phyloP scores from a whole-genome alignment of 2,888 invertebrate species.

The Piscicola geometra region DNA sequence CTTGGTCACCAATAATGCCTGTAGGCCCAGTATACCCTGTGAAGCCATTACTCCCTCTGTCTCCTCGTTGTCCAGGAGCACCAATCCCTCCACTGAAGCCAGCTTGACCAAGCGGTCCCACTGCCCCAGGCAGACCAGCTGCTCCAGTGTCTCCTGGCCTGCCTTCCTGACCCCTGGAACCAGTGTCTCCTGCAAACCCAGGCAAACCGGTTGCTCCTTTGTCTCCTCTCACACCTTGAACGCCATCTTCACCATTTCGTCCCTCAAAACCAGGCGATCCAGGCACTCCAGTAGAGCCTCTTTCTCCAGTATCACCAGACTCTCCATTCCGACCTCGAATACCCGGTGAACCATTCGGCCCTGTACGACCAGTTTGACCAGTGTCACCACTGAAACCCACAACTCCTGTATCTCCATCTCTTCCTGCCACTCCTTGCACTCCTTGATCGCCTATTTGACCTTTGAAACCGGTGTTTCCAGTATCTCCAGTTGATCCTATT shows the following conservation, averaged over 20 bases:
- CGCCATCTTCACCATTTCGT: constrained; percentile 20
- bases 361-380: constrained; percentile 26
- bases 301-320: constrained; percentile 32
- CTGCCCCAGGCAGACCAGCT: background rate
- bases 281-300: constrained; percentile 22
- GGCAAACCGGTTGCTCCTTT: constrained; percentile 27
- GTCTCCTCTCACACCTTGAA: constrained; percentile 21
- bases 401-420: constrained; percentile 29
- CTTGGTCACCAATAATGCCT: background rate
- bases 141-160: background rate
- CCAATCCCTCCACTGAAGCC: background rate
- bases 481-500: constrained; percentile 45
- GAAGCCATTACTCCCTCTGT: background rate
- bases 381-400: constrained; percentile 27
- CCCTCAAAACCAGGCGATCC: background rate
- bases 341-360: constrained; percentile 25
- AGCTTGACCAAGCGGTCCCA: background rate
- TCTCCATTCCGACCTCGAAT: constrained; percentile 28
- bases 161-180: constrained; percentile 27
- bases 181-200: constrained; percentile 34
- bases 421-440: constrained; percentile 16
- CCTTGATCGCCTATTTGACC: constrained; percentile 11
- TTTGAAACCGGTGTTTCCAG: constrained; percentile 47
- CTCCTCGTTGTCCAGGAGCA: background rate
- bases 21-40: background rate